Base-by-base conservation (phyloP, 2,797 vertebrate species). In the Leptatherina wallacei region DNA sequence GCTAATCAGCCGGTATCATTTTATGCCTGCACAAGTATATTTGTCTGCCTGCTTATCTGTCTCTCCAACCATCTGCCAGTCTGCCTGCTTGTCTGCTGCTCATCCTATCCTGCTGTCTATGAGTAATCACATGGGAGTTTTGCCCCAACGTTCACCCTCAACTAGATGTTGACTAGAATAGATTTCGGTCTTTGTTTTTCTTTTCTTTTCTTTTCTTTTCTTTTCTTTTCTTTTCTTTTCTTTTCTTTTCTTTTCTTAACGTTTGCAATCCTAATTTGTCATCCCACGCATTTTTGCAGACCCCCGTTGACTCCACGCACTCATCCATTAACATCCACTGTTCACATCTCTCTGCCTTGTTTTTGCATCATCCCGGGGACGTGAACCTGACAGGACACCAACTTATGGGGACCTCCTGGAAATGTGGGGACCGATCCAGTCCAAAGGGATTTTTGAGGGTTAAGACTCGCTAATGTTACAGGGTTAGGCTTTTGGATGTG, bases 61-160 rank as follows among this genome's bases (percentile, higher is more conserved):
- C 70, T 78, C 65, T 70, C 64, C 73, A 75, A 74, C 83, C 80
- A 75, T 83, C 82, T 89, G 71, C 52, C 76, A 36, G 74, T 77
- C 70, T 76, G 63, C 36, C 61, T 60, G 44, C 40, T 35, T 18
- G 63, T 70, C 77, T 80, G 61, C 51, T 56, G 24, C 1, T 64
- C 60, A 59, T 36, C 59, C 24, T 72, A 33, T 52, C 69, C 44
- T 68, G 30, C 40, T 69, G 61, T 81, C 69, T 81, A 32, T 71
- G 59, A 74, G 42, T 69, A 77, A 65, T 78, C 77, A 54, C 72
- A 38, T 18, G 52, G 62, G 58, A 65, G 49, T 2, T 71, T 68
- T 54, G 38, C 57, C 56, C 54, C n/a, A 49, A n/a, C 9, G 47
- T 49, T 22, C 47, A n/a, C 8, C 47, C 44, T n/a, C 18, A 40